Evolutionary conservation across 2,797 vertebrate genomes (phyloP).

Genomic region (Arnoldichthys spilopterus): DNA sequence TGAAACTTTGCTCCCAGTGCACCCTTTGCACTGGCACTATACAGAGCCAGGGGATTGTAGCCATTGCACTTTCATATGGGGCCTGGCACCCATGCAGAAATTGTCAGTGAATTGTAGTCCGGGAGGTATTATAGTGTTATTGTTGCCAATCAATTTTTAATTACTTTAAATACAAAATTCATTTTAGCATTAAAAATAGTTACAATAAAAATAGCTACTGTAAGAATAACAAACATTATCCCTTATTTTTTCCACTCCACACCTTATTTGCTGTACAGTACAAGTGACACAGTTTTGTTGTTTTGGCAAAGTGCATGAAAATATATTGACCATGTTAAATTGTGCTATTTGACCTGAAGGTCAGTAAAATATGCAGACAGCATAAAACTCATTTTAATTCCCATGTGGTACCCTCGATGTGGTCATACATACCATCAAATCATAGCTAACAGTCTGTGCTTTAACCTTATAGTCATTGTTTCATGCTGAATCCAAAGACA

Average conservation of each 20-base stretch:
- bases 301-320: not conserved
- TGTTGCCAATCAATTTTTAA: conserved; percentile 27
- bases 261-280: not conserved
- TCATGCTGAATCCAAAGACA: not conserved
- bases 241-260: not conserved
- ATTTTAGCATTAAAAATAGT: not conserved
- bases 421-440: not conserved
- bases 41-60: not conserved
- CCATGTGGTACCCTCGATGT: not conserved
- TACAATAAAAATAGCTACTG: not conserved
- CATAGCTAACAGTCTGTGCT: not conserved
- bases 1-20: conserved; percentile 27
- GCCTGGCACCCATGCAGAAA: conserved; percentile 24
- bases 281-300: not conserved
- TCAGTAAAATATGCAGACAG: not conserved
- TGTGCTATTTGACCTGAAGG: not conserved
- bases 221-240: not conserved
- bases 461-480: not conserved
- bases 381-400: conserved; percentile 3
- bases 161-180: not conserved
- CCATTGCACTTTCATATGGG: conserved; percentile 20
- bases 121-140: conserved; percentile 15
- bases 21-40: conserved; percentile 11
- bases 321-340: not conserved
- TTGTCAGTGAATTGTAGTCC: conserved; percentile 10